phyloP scores from a whole-genome alignment of 2,888 invertebrate genomes.

The Halocaridina rubra region DNA sequence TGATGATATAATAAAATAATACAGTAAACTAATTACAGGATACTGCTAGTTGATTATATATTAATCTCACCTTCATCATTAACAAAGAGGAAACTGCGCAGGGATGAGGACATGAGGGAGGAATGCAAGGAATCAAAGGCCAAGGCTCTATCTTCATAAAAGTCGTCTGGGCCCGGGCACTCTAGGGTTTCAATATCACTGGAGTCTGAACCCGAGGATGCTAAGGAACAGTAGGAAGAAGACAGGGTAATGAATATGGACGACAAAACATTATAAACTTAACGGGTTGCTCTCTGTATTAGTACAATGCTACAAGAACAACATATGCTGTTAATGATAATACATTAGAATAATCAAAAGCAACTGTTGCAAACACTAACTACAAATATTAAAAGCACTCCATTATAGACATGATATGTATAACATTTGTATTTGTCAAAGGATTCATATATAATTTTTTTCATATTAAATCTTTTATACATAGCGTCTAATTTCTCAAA shows the following conservation, averaged over 20 bases:
- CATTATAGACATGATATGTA: no score
- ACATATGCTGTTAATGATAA: no score
- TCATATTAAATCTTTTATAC: no score
- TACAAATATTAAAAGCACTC: no score
- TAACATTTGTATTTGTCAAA: no score
- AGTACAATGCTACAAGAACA: no score
- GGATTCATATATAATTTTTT: no score
- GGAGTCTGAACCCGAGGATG: conserved; percentile 51
- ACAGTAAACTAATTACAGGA: not conserved
- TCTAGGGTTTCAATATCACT: conserved; percentile 60
- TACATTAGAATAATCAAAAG: no score
- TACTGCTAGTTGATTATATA: not conserved
- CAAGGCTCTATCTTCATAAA: conserved; percentile 34
- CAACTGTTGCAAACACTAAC: no score
- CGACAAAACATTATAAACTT: not conserved
- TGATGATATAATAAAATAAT: not conserved
- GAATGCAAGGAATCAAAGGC: conserved; percentile 33
- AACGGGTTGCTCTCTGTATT: not conserved
- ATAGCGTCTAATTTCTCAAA: no score
- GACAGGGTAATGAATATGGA: not conserved
- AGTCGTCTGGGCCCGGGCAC: conserved; percentile 47
- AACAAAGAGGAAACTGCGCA: conserved; percentile 46
- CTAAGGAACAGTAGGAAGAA: conserved; percentile 25
- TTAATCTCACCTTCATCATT: conserved; percentile 34
- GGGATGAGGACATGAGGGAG: conserved; percentile 48